These are phyloP conservation scores for Rutpela maculata DNA, from an alignment of 2,888 invertebrate genomes.

Conservation along the genomic window DNA sequence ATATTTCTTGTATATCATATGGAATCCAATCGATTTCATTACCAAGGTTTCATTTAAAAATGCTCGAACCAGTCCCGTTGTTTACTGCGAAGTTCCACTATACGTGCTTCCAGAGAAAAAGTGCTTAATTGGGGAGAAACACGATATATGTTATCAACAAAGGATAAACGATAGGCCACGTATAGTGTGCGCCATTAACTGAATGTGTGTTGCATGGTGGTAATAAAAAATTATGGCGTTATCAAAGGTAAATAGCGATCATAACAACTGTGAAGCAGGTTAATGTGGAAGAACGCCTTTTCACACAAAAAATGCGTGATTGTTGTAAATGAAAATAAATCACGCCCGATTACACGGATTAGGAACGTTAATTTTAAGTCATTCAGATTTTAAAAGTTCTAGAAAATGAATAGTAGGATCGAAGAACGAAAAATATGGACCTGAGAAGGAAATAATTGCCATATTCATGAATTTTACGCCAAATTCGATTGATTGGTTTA, in stretches of 20 bases:
- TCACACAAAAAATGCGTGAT: neutral
- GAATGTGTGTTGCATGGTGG: conserved; percentile 16
- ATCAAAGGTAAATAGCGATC: conserved; percentile 18
- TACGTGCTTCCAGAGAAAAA: conserved; percentile 16
- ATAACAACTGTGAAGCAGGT: conserved; percentile 15
- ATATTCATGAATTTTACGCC: no score
- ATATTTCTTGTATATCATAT: neutral
- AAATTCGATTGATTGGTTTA: no score
- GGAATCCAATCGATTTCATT: neutral
- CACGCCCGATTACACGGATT: neutral
- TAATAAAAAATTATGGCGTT: conserved; percentile 25
- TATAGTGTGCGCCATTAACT: conserved; percentile 8
- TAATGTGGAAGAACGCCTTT: conserved; percentile 12
- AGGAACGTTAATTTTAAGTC: neutral
- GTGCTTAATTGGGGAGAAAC: conserved; percentile 11
- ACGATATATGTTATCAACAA: conserved; percentile 18
- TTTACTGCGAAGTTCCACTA: neutral
- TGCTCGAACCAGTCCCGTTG: neutral
- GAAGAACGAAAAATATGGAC: no score
- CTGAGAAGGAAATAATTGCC: no score
- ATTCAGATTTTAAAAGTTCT: neutral
- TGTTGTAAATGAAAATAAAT: neutral
- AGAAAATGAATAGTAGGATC: neutral
- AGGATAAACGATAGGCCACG: conserved; percentile 29
- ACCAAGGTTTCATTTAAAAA: neutral